phyloP scores from a whole-genome alignment of 2,797 vertebrate genomes.

The Chiroxiphia lanceolata region DNA sequence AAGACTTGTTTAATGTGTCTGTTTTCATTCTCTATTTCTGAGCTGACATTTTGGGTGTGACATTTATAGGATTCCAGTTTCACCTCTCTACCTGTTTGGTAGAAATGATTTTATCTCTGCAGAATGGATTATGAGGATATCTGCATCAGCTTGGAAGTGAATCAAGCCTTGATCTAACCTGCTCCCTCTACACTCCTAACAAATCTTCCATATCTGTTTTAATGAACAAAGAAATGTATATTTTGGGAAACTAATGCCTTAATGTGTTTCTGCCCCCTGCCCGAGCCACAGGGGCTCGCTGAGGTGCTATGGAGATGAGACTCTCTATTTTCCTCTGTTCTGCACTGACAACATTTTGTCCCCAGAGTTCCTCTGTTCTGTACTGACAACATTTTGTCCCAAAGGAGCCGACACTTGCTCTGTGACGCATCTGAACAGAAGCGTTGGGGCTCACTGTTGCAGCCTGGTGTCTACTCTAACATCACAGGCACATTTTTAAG shows the following conservation, averaged over 20 bases:
- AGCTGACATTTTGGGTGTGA: neutral
- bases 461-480: neutral
- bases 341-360: neutral
- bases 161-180: neutral
- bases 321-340: neutral
- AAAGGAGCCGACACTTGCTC: neutral
- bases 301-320: neutral
- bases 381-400: neutral
- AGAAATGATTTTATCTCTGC: neutral
- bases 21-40: neutral
- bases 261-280: neutral
- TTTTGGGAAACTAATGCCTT: neutral
- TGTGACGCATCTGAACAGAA: fast-evolving
- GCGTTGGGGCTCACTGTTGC: neutral
- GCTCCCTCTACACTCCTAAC: neutral
- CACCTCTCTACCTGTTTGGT: neutral
- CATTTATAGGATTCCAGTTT: neutral
- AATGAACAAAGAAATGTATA: neutral
- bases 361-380: neutral
- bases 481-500: neutral
- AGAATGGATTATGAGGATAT: neutral
- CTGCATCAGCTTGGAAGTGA: neutral
- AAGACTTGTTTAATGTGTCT: neutral
- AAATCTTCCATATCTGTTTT: neutral
- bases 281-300: fast-evolving